Base-by-base conservation (phyloP, 2,888 invertebrate species). In the Diploptera punctata region DNA sequence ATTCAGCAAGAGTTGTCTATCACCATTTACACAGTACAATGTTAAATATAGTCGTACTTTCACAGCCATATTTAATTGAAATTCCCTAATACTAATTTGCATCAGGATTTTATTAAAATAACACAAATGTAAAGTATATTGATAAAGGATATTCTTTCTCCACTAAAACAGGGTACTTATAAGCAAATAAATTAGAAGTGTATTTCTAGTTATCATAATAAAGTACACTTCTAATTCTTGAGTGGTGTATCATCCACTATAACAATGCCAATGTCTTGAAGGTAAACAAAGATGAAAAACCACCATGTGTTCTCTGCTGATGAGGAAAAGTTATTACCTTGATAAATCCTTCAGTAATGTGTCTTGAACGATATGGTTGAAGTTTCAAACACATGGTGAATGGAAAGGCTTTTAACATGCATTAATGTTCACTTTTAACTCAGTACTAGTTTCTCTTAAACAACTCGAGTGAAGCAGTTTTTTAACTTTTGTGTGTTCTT, bases 381-480 rank as follows among this genome's bases (percentile, higher is more conserved):
- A 21, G n/a, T n/a, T n/a, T n/a, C n/a, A 21, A 44, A 65, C 65
- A 65, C 29, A 65, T 65, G 47, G 65, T 65, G 44, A 26, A n/a
- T 65, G 33, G 26, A 65, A n/a, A n/a, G n/a, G n/a, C n/a, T n/a
- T n/a, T n/a, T n/a, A n/a, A 62, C 62, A 62, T 62, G 62, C 43
- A 54, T 54, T n/a, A 26, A 16, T 43, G 24, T 43, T 65, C 65
- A 44, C 47, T n/a, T n/a, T 65, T 21, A 65, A 26, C 65, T 44
- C 24, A 38, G 29, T 18, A 21, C 19, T 47, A 65, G 18, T 24
- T 65, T 44, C 18, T 26, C 26, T 65, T n/a, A n/a, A 44, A 16
- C 38, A 62, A 43, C 29, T 47, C 21, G n/a, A 1, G n/a, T n/a
- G 26, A 43, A 65, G 47, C 38, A 44, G 33, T 33, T 33, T 33